Evolutionary conservation across 2,888 invertebrate species (phyloP), one percentile per base, ranked within the genome.

Genomic region (Eueremaeus valkanovi): DNA sequence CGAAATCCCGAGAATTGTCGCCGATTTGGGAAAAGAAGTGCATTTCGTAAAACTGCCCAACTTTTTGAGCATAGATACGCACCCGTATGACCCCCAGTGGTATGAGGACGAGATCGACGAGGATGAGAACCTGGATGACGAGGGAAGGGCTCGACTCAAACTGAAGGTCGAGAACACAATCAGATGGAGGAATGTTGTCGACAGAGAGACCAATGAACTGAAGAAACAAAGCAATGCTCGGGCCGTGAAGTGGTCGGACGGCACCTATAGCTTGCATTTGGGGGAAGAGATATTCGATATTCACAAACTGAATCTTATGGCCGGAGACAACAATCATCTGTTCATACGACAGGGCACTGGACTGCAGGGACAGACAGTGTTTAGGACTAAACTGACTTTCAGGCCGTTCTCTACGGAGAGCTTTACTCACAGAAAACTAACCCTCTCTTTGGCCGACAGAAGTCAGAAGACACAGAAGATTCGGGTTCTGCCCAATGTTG

Each of bases 71-170:
- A 95, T 99, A 55, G 98, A 98, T 84, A 96, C 96, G 0, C 86
- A 97, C 78, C 98, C 98, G 0, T 99, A 96, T 82, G 97, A 98
- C 82, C 89, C 90, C 0, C 90, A 89, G 77, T 93, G 93, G 0
- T 99, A 98, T 83, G 98, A 99, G 83, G 97, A 98, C 85, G 99
- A 99, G 86, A 93, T 97, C 79, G 98, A 99, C 82, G 98, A 99
- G 81, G 97, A 98, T 83, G 97, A 97, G 83, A 93, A 94, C 0
- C 85, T 96, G 80, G 98, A 99, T 82, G 98, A 99, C 82, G 99
- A 99, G 86, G 99, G 98, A 81, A 87, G 97, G 77, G 92, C 93
- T 8, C 88, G 92, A 74, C 80, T 86, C 63, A 87, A 87, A 80
- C 81, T 87, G 33, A 85, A 85, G 81, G 83, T 99, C 16, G 98